Evolutionary conservation across 30 jellyfish, hydroid and myxozoan species (phyloP).

Genomic region (Phacellophora camtschatica): DNA sequence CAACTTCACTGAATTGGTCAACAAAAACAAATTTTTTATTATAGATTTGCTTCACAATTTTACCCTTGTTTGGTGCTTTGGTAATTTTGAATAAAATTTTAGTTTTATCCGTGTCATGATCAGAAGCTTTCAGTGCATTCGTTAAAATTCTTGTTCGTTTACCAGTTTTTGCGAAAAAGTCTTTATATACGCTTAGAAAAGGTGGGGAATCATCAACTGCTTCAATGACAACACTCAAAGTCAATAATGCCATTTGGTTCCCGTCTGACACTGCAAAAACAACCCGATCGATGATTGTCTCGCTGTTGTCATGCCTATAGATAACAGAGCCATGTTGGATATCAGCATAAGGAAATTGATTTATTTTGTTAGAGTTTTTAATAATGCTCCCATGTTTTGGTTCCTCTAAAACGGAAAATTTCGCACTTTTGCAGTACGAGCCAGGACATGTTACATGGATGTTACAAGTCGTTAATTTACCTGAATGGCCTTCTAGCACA

Average conservation of each 20-base stretch:
- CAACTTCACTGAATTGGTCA: slow-evolving; percentile 30
- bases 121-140: slow-evolving; percentile 33
- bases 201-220: slow-evolving; percentile 71
- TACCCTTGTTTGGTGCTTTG: slow-evolving; percentile 16
- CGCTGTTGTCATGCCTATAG: slow-evolving; percentile 62
- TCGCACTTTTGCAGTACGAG: slow-evolving; percentile 21
- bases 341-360: slow-evolving; percentile 22
- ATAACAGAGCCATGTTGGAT: background rate
- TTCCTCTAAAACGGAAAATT: slow-evolving; percentile 33
- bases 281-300: slow-evolving; percentile 20
- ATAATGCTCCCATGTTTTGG: slow-evolving; percentile 25
- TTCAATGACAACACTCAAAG: slow-evolving; percentile 28
- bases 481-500: slow-evolving; percentile 45
- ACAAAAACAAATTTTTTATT: background rate
- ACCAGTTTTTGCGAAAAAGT: slow-evolving; percentile 16
- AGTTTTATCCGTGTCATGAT: slow-evolving; percentile 22
- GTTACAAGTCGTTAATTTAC: background rate
- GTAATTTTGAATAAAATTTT: slow-evolving; percentile 5
- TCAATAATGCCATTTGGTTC: slow-evolving; percentile 36
- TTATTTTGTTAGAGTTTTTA: background rate
- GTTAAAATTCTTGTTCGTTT: slow-evolving; percentile 1
- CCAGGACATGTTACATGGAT: slow-evolving; percentile 38
- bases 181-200: slow-evolving; percentile 33
- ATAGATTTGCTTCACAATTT: background rate
- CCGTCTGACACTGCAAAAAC: slow-evolving; percentile 26